These are phyloP conservation scores for Apolygus lucorum DNA, from an alignment of 1,140 invertebrate species.

Conservation along the genomic window DNA sequence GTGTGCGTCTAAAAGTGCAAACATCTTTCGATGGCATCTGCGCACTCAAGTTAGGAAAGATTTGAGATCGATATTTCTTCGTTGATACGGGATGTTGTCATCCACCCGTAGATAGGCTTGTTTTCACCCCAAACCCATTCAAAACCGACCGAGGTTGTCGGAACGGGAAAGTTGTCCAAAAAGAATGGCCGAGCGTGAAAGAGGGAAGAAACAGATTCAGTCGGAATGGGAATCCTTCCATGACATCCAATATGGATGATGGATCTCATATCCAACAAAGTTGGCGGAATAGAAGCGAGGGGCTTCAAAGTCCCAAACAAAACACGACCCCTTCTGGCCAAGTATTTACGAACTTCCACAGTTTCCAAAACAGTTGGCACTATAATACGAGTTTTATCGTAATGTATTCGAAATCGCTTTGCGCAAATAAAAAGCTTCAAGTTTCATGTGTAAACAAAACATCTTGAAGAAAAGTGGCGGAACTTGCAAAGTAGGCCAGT, in stretches of 20 bases:
- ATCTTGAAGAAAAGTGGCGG: too few species aligned
- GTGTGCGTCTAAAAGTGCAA: too few species aligned
- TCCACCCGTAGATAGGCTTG: background rate
- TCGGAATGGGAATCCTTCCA: background rate
- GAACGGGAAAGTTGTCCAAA: background rate
- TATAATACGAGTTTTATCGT: background rate
- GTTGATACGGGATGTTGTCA: background rate
- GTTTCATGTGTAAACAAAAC: too few species aligned
- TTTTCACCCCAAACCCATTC: background rate
- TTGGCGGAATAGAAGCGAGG: background rate
- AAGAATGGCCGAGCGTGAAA: background rate
- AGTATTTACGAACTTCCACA: background rate
- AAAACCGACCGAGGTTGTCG: background rate
- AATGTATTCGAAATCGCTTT: background rate
- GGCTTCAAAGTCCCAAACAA: background rate
- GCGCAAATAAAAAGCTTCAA: background rate
- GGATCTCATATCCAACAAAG: background rate
- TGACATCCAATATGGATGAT: background rate
- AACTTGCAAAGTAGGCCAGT: too few species aligned
- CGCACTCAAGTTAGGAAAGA: too few species aligned
- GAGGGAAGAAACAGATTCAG: background rate
- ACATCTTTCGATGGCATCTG: too few species aligned
- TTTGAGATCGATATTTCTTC: background rate
- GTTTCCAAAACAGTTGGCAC: background rate
- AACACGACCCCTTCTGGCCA: background rate